Evolutionary conservation across 2,888 invertebrate species (phyloP), one percentile per base, ranked within the genome.

Genomic region (Incurvaria masculella): DNA sequence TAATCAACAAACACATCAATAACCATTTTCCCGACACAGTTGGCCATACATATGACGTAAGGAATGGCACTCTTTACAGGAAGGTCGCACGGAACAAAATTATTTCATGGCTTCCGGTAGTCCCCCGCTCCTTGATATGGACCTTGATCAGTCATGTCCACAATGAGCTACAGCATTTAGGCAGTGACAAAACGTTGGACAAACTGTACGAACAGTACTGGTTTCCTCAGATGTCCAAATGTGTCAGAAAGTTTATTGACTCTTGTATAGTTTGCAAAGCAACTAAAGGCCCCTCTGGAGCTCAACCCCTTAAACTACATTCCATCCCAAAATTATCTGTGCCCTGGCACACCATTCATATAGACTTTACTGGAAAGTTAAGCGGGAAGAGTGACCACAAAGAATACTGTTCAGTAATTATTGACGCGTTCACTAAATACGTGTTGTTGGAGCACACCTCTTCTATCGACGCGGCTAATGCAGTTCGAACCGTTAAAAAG

Each of bases 191-290:
- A 41, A 53, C 53, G 2, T 21, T 56, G 21, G 55, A 56, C 21
- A 53, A 56, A 40, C 17, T 56, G 0, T 53, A 48, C 17, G 53
- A 54, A 23, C 38, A 50, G 16, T 56, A 54, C 19, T 56, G 54
- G 53, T 56, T 57, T 38, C 53, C 51, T 1, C 26, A 53, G 18
- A 57, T 57, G 55, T 44, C 52, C 1, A 54, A 55, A 20, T 49
- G 44, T 40, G 56, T 57, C 10, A 27, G 48, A 2, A 52, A 53
- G 42, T 56, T 52, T 33, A 45, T 57, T 5, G 48, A 54, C 4
- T 50, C 48, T n/a, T 57, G 56, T 38, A 51, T 54, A 4, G 39
- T 52, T 3, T 53, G 54, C 21, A 52, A 52, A 40, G 46, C 51
- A 2, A 52, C 51, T 8, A 43, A 45, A 42, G 48, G 42, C 8